Base-by-base conservation (phyloP, 2,888 invertebrate species). In the Rhimphoctona megacephalus region DNA sequence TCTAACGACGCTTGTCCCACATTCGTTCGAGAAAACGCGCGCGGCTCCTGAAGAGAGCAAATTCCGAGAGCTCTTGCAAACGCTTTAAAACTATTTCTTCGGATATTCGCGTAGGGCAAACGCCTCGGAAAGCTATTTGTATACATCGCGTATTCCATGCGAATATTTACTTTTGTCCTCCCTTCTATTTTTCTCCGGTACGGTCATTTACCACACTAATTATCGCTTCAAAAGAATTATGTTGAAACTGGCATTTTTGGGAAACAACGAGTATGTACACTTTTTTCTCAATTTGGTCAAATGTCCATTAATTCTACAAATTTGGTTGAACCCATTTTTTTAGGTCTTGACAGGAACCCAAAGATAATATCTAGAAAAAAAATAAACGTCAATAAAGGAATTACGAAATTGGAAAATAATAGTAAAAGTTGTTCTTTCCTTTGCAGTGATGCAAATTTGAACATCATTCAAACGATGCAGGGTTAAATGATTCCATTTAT, bases 1-100 rank as follows among this genome's bases (percentile, higher is more conserved):
- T 46, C 69, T 52, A 72, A 77, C 54, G 57, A 78, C 78, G 85
- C 36, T 69, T 81, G 81, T 85, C 85, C 85, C 81, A 85, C 85
- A 81, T 85, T 85, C 73, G 73, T 36, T 79, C 72, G 76, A 25
- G 69, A 67, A 43, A 79, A 61, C 61, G 61, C 52, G 64, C 72
- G 66, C 25, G 19, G 36, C 52, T 74, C 46, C 54, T 33, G 30
- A 52, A 52, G 54, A 49, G 81, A 74, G 43, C 66, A 54, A 81
- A 77, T 81, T 77, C 77, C 70, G 54, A 72, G 61, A 54, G 76
- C 70, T 81, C 70, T 46, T n/a, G 81, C 25, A 74, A 81, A 74
- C 54, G 81, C 81, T 33, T 67, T 67, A 39, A 78, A 78, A 78
- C 67, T 78, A 78, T 78, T 76, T 76, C 82, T 69, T 69, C 46